These are phyloP conservation scores for Melipona beecheii DNA, from an alignment of 2,888 invertebrate species.

Conservation along the genomic window DNA sequence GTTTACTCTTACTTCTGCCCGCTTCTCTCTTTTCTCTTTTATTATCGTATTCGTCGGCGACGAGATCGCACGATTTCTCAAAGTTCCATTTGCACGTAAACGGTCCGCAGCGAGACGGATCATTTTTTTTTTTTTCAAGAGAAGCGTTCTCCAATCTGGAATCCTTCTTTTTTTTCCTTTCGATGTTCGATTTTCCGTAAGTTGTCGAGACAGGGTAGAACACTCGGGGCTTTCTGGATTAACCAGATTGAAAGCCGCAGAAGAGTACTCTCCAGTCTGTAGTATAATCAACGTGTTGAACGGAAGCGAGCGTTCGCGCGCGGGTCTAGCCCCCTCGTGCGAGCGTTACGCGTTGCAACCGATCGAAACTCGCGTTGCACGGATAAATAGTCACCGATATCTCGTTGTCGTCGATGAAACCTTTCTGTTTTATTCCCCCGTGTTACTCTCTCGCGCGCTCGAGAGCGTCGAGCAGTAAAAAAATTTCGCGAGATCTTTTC, in stretches of 20 bases:
- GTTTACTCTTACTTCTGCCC: not conserved
- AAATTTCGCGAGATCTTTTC: too few relatives aligned
- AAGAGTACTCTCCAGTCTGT: slow-evolving; percentile 7
- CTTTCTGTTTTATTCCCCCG: not conserved
- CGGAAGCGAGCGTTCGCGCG: not conserved
- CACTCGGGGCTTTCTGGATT: not conserved
- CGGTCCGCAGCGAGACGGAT: too few relatives aligned
- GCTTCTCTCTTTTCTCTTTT: not conserved
- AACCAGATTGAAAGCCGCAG: not conserved
- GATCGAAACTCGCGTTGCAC: not conserved
- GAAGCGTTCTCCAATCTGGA: too few relatives aligned
- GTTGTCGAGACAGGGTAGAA: not conserved
- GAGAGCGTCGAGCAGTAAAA: not conserved
- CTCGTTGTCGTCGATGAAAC: not conserved
- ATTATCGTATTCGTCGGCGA: not conserved
- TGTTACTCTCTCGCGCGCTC: not conserved
- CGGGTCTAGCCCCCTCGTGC: not conserved
- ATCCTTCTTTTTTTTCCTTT: not conserved
- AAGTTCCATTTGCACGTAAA: too few relatives aligned
- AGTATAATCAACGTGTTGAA: not conserved
- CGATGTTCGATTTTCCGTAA: not conserved
- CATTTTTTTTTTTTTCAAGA: too few relatives aligned
- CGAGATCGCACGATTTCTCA: too few relatives aligned
- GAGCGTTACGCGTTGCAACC: not conserved
- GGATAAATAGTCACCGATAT: not conserved